phyloP scores from a whole-genome alignment of 2,113 vertebrate genomes.

The Sinocyclocheilus rhinocerous region DNA sequence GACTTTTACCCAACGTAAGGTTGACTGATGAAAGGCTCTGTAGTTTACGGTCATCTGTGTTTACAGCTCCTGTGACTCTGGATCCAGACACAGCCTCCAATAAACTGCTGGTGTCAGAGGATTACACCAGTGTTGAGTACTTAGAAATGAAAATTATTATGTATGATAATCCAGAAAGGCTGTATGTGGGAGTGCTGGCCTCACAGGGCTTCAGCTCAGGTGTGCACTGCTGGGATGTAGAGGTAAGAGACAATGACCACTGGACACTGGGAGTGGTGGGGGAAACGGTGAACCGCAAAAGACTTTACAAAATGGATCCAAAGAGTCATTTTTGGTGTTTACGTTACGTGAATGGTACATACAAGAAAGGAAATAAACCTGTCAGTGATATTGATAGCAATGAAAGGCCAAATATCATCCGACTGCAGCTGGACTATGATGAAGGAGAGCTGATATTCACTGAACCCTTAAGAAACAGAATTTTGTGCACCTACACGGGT shows the following conservation, averaged over 20 bases:
- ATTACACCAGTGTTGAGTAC: slow-evolving; percentile 17
- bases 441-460: slow-evolving; percentile 42
- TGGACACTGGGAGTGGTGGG: slow-evolving; percentile 50
- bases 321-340: slow-evolving; percentile 44
- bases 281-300: slow-evolving; percentile 33
- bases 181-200: slow-evolving; percentile 42
- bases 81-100: slow-evolving; percentile 42
- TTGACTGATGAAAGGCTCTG: neutral
- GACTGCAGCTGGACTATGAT: slow-evolving; percentile 47
- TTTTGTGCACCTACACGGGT: slow-evolving; percentile 17
- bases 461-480: slow-evolving; percentile 14
- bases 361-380: neutral
- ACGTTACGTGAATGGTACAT: slow-evolving; percentile 14
- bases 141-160: neutral
- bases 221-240: slow-evolving; percentile 53
- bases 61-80: slow-evolving; percentile 47
- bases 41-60: slow-evolving; percentile 3
- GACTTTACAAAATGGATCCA: slow-evolving; percentile 29
- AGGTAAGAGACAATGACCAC: slow-evolving; percentile 33
- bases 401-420: slow-evolving; percentile 23
- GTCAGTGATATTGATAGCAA: neutral
- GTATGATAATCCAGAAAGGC: slow-evolving; percentile 33
- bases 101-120: slow-evolving; percentile 28
- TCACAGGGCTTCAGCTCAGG: slow-evolving; percentile 41
- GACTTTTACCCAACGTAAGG: too few species aligned